Conservation (phyloP, 2,888 invertebrate genomes). For the Pimpla rufipes region DNA sequence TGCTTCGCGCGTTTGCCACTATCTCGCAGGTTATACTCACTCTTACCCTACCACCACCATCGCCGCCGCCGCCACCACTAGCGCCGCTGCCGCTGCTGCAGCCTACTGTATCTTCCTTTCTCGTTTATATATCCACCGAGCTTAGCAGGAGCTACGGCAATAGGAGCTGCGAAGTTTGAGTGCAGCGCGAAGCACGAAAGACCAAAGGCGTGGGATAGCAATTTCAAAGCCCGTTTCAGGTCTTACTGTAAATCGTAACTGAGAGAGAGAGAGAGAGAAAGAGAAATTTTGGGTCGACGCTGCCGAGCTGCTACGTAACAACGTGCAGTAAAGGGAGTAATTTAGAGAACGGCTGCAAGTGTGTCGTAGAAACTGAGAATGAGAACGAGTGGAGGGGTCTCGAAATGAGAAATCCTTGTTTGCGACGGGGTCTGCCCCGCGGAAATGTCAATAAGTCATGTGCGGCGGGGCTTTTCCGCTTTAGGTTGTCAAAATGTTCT, state of each 20-base stretch:
- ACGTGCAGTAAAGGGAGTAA: conserved; percentile 18
- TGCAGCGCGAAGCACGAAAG: conserved; percentile 7
- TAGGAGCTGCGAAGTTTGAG: conserved; percentile 37
- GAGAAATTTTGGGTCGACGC: conserved; percentile 28
- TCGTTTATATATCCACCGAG: conserved; percentile 11
- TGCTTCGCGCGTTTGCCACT: conserved; percentile 37
- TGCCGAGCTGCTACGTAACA: conserved; percentile 3
- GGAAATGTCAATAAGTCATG: neutral
- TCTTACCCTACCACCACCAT: neutral
- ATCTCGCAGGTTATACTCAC: conserved; percentile 31
- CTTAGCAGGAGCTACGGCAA: conserved; percentile 16
- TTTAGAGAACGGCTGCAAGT: conserved; percentile 4
- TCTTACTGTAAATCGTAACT: conserved; percentile 26
- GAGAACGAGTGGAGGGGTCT: neutral
- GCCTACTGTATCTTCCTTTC: conserved; percentile 33
- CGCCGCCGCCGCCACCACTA: neutral
- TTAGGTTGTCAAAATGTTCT: no score
- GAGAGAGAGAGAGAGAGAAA: neutral
- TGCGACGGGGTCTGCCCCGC: neutral
- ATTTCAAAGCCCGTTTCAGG: conserved; percentile 44
- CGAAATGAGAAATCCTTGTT: neutral
- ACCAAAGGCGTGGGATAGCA: conserved; percentile 17
- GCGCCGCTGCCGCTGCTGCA: neutral
- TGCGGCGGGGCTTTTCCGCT: neutral
- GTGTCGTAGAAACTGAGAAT: conserved; percentile 11